Evolutionary conservation across 2,797 vertebrate species (phyloP).

Genomic region (Geotrypetes seraphini): DNA sequence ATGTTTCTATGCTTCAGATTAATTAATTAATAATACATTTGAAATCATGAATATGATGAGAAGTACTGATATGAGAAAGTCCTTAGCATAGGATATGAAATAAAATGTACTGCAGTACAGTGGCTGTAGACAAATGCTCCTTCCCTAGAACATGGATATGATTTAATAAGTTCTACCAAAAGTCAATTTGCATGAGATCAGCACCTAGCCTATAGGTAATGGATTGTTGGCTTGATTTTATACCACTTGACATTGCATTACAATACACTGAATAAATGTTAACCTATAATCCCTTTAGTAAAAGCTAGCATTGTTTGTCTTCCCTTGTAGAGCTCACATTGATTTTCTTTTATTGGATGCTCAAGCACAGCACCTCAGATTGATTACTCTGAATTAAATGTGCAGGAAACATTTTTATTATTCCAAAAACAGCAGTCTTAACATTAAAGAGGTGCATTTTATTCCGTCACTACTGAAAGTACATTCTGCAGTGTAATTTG

Average conservation of each 20-base stretch:
- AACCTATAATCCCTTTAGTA: slow-evolving; percentile 84
- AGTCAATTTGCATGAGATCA: slow-evolving; percentile 75
- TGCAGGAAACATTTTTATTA: slow-evolving; percentile 72
- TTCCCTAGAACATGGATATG: slow-evolving; percentile 45
- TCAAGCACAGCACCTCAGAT: slow-evolving; percentile 75
- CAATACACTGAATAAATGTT: slow-evolving; percentile 87
- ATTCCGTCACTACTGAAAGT: slow-evolving; percentile 17
- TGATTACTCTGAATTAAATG: slow-evolving; percentile 91
- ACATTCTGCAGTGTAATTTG: slow-evolving; percentile 53
- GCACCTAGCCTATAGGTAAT: slow-evolving; percentile 75
- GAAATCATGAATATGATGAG: slow-evolving; percentile 1
- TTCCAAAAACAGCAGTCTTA: slow-evolving; percentile 55
- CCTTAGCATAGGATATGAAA: slow-evolving; percentile 21
- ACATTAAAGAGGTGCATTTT: slow-evolving; percentile 40
- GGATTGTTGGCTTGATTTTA: slow-evolving; percentile 86
- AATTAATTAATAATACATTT: no score
- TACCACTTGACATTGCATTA: slow-evolving; percentile 72
- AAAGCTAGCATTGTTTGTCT: slow-evolving; percentile 81
- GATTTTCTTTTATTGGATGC: slow-evolving; percentile 89
- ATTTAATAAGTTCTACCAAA: slow-evolving; percentile 64
- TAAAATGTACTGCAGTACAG: slow-evolving; percentile 40
- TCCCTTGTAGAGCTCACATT: slow-evolving; percentile 68
- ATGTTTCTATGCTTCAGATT: no score
- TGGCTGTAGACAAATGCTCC: slow-evolving; percentile 41
- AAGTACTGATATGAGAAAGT: slow-evolving; percentile 16